Base-by-base conservation (phyloP, 2,113 vertebrate species). In the Archocentrus centrarchus region DNA sequence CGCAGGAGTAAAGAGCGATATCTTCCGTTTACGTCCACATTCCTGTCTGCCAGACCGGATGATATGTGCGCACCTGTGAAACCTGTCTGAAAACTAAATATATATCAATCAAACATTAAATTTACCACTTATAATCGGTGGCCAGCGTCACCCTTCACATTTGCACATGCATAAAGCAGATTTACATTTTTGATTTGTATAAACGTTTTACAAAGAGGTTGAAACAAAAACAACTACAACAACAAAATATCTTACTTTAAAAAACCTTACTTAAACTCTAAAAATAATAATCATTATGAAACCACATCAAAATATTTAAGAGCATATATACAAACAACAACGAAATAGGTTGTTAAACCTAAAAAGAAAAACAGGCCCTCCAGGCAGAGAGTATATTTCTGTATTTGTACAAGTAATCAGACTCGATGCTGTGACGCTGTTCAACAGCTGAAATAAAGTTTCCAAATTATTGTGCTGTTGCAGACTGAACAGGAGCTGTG, bases 1-100 rank as follows among this genome's bases (percentile, higher is more conserved):
- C 77, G n/a, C 75, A 61, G 70, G 70, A 76, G 50, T 61, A 89
- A 75, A 92, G 91, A 91, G 86, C 8, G 20, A 27, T 6, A 59
- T 35, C 77, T 0, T 6, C 76, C 61, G 13, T 61, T n/a, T 53
- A 17, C 60, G 18, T 68, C 55, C 63, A 59, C 58, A 22, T 22
- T 5, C 57, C n/a, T 3, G 15, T 47, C 15, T 35, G 7, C 0
- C 15, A 6, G 11, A 78, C 80, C 86, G 91, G 80, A 92, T 83
- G 80, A 92, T 83, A 60, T 77, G 15, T 11, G 7, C 3, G 17
- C 35, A 35, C 13, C 59, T 58, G 44, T 22, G 20, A 14, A 68
- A 79, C 79, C 4, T 5, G 17, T 1, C 22, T 30, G 6, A 8
- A 27, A 75, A 14, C 6, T 20, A 55, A 17, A 7, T 17, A 6